Conservation (phyloP, 2,797 vertebrate species). For the Alectoris magna region DNA sequence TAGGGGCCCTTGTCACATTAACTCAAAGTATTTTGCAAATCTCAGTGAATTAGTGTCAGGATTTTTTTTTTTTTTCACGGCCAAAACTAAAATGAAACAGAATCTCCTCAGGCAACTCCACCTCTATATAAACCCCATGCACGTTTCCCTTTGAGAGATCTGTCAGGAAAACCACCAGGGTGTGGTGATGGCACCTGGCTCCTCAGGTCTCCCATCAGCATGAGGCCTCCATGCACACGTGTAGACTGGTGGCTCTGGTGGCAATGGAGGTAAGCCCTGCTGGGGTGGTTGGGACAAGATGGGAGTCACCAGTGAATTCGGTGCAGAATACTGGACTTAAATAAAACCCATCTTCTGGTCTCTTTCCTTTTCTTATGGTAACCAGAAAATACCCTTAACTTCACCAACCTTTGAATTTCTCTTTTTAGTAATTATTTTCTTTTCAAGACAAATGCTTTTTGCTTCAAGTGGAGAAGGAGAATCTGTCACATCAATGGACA, state of each 20-base stretch:
- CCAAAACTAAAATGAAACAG: neutral
- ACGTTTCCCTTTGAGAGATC: neutral
- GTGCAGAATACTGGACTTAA: neutral
- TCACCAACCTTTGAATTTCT: neutral
- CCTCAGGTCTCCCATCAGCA: neutral
- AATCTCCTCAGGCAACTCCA: neutral
- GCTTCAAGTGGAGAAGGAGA: neutral
- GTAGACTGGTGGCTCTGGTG: neutral
- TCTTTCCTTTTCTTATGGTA: neutral
- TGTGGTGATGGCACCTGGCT: neutral
- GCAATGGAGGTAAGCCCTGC: neutral
- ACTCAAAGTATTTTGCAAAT: neutral
- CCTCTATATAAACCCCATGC: neutral
- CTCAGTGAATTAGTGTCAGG: neutral
- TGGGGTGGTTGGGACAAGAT: neutral
- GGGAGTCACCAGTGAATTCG: neutral
- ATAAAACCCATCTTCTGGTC: neutral
- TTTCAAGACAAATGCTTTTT: neutral
- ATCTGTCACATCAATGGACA: neutral
- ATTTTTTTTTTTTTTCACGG: neutral
- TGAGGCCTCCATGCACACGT: fast-evolving
- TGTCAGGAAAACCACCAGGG: neutral
- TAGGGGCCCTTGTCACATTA: neutral
- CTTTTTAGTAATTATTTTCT: neutral
- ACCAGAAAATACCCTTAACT: neutral